Evolutionary conservation across 2,113 vertebrate genomes (phyloP).

Genomic region (Madoqua kirkii): DNA sequence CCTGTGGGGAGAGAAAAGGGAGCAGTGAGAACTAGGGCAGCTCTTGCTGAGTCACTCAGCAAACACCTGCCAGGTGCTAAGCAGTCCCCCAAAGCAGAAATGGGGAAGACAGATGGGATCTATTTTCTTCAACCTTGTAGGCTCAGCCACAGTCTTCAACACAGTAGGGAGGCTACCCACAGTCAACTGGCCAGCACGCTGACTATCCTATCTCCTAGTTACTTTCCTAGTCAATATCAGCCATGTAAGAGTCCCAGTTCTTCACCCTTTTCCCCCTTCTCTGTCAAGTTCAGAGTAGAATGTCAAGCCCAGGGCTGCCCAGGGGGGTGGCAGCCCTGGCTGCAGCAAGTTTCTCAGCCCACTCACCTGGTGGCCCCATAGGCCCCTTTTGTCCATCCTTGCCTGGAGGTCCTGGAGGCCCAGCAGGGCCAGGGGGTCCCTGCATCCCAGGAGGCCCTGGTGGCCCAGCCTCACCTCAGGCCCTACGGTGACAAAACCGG

Average conservation of each 20-base stretch:
- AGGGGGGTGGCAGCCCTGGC: not conserved
- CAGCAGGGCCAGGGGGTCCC: conserved; percentile 82
- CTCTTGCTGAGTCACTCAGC: not conserved
- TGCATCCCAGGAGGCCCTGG: conserved; percentile 83
- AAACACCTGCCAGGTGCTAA: not conserved
- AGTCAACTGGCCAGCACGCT: not conserved
- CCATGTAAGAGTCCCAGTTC: not conserved
- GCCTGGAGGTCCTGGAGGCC: conserved; percentile 83
- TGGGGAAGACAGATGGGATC: not conserved
- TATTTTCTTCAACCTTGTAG: not conserved
- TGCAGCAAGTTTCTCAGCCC: not conserved
- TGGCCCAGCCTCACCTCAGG: conserved; percentile 82
- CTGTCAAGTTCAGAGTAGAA: not conserved
- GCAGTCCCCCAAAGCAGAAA: not conserved
- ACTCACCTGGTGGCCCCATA: conserved; percentile 87
- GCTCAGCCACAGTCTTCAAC: not conserved
- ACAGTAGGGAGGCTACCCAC: not conserved
- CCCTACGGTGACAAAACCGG: conserved; percentile 53
- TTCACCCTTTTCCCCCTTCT: not conserved
- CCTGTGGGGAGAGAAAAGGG: conserved; percentile 77
- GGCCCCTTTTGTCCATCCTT: conserved; percentile 83
- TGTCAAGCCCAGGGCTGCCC: not conserved
- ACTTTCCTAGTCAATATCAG: not conserved
- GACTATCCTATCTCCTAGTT: not conserved
- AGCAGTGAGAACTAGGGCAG: not conserved